phyloP scores from a whole-genome alignment of 2,888 invertebrate species.

The Myopa testacea region DNA sequence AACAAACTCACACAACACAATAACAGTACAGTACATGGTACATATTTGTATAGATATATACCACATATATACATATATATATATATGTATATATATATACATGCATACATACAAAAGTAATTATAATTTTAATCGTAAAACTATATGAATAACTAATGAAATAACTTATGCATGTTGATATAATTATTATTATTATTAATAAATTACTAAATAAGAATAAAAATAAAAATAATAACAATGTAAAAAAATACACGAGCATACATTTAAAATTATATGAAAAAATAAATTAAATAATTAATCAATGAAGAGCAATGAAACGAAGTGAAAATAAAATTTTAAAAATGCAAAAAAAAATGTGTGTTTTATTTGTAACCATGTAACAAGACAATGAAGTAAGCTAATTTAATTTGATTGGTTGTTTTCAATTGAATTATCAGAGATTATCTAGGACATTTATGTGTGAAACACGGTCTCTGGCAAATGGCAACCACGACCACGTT shows the following conservation, averaged over 20 bases:
- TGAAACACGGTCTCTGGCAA: no score
- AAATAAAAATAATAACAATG: conserved; percentile 32
- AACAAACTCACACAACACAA: not conserved
- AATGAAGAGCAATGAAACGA: not conserved
- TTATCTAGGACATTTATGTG: no score
- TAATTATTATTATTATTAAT: conserved; percentile 19
- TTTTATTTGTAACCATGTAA: not conserved
- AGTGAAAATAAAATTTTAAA: conserved; percentile 27
- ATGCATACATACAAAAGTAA: conserved; percentile 13
- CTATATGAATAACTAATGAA: conserved; percentile 24
- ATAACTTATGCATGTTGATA: conserved; percentile 27
- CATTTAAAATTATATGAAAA: conserved; percentile 28
- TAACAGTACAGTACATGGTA: not conserved
- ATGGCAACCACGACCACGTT: no score
- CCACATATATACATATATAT: not conserved
- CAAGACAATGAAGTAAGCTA: not conserved
- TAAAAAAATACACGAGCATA: conserved; percentile 28
- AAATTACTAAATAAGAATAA: conserved; percentile 34
- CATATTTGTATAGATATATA: conserved; percentile 18
- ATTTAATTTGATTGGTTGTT: not conserved
- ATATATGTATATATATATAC: conserved; percentile 9
- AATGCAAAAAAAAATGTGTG: conserved; percentile 33
- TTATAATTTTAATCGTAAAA: conserved; percentile 36
- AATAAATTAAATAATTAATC: conserved; percentile 25
- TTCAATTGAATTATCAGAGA: not conserved